Evolutionary conservation across 2,888 invertebrate genomes (phyloP).

Genomic region (Limnephilus lunatus): DNA sequence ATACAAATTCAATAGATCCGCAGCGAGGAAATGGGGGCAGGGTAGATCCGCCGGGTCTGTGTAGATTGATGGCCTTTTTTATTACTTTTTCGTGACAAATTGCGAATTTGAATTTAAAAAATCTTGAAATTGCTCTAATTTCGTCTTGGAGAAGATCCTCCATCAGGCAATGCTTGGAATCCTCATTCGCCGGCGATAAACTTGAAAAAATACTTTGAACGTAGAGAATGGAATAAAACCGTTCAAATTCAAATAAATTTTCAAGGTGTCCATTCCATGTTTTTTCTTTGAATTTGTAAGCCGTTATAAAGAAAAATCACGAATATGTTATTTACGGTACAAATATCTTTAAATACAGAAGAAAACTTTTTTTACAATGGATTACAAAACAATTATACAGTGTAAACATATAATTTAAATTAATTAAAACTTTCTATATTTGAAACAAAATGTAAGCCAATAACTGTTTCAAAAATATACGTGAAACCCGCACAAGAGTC

Average conservation of each 20-base stretch:
- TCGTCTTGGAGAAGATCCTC: neutral
- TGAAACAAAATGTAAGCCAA: too few relatives aligned
- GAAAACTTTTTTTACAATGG: too few relatives aligned
- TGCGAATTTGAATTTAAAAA: constrained; percentile 20
- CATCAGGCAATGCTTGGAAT: neutral
- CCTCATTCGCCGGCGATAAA: neutral
- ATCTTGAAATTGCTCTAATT: constrained; percentile 28
- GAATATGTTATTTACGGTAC: too few relatives aligned
- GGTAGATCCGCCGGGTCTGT: neutral
- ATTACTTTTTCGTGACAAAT: constrained; percentile 42
- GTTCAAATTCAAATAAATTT: neutral
- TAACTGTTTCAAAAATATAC: too few relatives aligned
- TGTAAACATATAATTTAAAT: too few relatives aligned
- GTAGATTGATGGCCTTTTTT: constrained; percentile 41
- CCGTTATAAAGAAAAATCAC: too few relatives aligned
- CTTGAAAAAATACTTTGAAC: neutral
- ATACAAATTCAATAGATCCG: constrained; percentile 24
- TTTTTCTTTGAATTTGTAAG: too few relatives aligned
- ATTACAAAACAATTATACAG: too few relatives aligned
- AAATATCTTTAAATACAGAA: too few relatives aligned
- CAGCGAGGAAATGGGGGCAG: neutral
- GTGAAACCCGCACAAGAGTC: too few relatives aligned
- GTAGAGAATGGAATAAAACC: neutral
- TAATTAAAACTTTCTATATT: too few relatives aligned
- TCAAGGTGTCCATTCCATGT: neutral